Conservation (phyloP, 2,797 vertebrate genomes). For the Mormyrus hasselquistii region DNA sequence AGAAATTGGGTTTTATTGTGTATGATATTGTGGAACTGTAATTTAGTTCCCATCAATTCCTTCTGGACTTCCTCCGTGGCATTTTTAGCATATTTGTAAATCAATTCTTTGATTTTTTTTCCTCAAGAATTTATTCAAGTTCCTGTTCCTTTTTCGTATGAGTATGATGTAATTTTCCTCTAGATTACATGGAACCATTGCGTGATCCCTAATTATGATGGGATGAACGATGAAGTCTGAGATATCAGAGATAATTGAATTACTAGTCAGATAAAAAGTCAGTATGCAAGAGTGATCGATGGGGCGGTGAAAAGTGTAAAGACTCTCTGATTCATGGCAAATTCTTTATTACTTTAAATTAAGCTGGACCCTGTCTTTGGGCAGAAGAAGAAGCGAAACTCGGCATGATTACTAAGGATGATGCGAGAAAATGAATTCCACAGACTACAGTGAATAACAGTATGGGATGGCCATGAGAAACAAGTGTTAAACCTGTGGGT, state of each 20-base stretch:
- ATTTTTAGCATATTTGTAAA: not conserved
- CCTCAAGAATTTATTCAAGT: not conserved
- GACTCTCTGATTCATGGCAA: not conserved
- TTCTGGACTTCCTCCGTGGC: not conserved
- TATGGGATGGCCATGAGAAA: not conserved
- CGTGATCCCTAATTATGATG: not conserved
- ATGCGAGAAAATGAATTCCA: not conserved
- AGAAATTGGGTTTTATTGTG: not conserved
- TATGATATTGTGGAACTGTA: not conserved
- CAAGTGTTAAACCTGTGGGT: not conserved
- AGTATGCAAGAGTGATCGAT: not conserved
- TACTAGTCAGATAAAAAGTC: not conserved
- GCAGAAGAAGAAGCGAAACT: constrained; percentile 20
- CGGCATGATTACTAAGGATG: not conserved
- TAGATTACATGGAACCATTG: too few species aligned
- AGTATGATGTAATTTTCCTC: not conserved
- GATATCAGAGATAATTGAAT: not conserved
- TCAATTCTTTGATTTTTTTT: not conserved
- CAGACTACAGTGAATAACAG: not conserved
- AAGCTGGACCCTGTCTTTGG: not conserved
- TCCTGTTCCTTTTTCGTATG: not conserved
- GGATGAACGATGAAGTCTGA: not conserved
- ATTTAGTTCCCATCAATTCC: not conserved
- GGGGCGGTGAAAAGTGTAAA: not conserved
- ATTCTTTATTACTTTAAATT: not conserved